Percentiles rank a stretch among this genome's conserved stretches.
Conservation (phyloP, 2,113 vertebrate genomes). For the Pachyramphus minor region DNA sequence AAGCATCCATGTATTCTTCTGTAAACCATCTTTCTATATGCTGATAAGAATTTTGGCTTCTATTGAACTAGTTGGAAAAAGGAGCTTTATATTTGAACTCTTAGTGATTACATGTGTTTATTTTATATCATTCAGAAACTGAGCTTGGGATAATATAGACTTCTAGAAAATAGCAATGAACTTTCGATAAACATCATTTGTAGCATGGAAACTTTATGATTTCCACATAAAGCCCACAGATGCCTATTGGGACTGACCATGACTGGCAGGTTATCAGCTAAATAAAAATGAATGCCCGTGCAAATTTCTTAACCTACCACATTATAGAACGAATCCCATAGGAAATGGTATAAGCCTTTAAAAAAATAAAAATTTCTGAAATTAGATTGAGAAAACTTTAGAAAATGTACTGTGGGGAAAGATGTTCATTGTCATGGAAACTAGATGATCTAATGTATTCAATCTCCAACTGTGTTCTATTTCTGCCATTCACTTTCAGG, state of each 20-base stretch:
- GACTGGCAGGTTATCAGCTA: neutral
- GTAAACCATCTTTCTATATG: neutral
- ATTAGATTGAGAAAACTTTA: constrained; percentile 8
- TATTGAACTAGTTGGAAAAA: neutral
- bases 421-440: constrained; percentile 55
- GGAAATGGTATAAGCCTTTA: neutral
- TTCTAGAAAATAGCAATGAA: neutral
- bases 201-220: neutral
- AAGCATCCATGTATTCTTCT: neutral
- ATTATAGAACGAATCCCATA: neutral
- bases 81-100: neutral
- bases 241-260: neutral
- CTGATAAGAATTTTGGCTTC: neutral
- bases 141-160: neutral
- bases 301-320: neutral
- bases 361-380: neutral
- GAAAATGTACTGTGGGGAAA: neutral
- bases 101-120: neutral
- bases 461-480: neutral
- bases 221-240: neutral
- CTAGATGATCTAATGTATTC: constrained; percentile 2
- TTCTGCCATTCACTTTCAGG: neutral
- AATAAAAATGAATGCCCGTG: neutral
- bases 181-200: neutral
- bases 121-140: neutral